Base-by-base conservation (phyloP, 1,140 invertebrate species). In the Ephestia elutella region DNA sequence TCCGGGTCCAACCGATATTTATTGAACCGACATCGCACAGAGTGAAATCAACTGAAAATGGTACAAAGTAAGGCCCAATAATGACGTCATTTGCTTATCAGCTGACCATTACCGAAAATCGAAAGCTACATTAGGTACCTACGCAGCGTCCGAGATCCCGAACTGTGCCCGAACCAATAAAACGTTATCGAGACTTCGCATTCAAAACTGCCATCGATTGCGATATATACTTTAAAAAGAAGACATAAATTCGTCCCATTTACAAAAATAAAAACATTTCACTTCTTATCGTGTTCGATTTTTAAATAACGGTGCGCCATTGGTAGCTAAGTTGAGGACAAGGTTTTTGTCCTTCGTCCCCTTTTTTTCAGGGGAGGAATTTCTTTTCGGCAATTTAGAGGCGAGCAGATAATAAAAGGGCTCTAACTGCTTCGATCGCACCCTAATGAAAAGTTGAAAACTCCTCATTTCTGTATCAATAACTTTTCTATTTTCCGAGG, bases 321-420 rank as follows among this genome's bases (percentile, higher is more conserved):
- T 75, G 82, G 80, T 80, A 79, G 75, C 75, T 75, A 70, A 75
- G 71, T 80, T 63, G 69, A 74, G 71, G 78, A 75, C 80, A 78
- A 72, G 77, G 78, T 85, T 86, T 82, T 86, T 81, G 77, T 78
- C 73, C 78, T 69, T 71, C 48, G 68, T 78, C 75, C 77, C 85
- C 81, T 70, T 81, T 81, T 82, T 82, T 78, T 67, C 80, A 62
- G 70, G 78, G 75, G 70, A 73, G 76, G 75, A 86, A 87, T 86
- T 89, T 89, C 80, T 89, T 87, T 89, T 87, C 71, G 84, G 85
- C 87, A 90, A 89, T 90, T 90, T 89, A 88, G 73, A 88, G 81
- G 78, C 82, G 79, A 84, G 81, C 72, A 87, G 89, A 90, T 90
- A 90, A 90, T 90, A 90, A 90, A 90, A 89, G 83, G 89, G 84